Evolutionary conservation across 1,140 invertebrate species (phyloP), one percentile per base, ranked within the genome.

Genomic region (Drosophila erecta): DNA sequence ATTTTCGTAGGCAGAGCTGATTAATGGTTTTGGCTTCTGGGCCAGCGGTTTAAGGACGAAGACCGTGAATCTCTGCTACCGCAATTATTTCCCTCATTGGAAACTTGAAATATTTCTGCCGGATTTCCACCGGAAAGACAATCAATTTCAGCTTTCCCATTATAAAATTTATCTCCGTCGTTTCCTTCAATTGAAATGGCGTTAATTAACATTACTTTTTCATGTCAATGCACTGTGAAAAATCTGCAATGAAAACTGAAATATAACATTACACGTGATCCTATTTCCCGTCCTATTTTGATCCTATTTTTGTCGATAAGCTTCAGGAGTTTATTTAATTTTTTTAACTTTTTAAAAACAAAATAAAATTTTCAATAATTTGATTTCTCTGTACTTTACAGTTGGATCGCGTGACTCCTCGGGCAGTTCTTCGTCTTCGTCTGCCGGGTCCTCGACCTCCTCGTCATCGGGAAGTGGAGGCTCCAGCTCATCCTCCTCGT

Each of bases 381-480:
- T 15, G 6, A 24, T 44, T 22, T 44, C 41, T 44, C 44, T 57
- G 14, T 55, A 51, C 79, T 93, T 93, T 92, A 57, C 93, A 96
- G 95, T 95, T 89, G 95, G 95, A 49, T 94, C 95, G 62, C 93
- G 95, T 74, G 95, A 96, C 78, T 93, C 92, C 79, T 93, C 79
- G 14, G 44, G 66, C 62, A 71, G 85, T 33, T 49, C 66, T 15
- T 58, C 65, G 50, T 74, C 67, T 15, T 73, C 71, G 8, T 57
- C 73, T 12, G n/a, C 30, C 4, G 56, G 38, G 10, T 75, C 51
- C 61, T 66, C 72, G 14, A 55, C 61, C 14, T 53, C 58, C 30
- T 66, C 72, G 11, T 59, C 61, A 3, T 58, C 73, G 30, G 64
- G 60, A 24, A 57, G 49, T 50, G 59, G 65, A 27, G 57, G 51